Percentiles rank a stretch among this genome's conserved stretches.
These are phyloP conservation scores for Aporrectodea caliginosa DNA, from an alignment of 1,140 invertebrate species.

Conservation along the genomic window DNA sequence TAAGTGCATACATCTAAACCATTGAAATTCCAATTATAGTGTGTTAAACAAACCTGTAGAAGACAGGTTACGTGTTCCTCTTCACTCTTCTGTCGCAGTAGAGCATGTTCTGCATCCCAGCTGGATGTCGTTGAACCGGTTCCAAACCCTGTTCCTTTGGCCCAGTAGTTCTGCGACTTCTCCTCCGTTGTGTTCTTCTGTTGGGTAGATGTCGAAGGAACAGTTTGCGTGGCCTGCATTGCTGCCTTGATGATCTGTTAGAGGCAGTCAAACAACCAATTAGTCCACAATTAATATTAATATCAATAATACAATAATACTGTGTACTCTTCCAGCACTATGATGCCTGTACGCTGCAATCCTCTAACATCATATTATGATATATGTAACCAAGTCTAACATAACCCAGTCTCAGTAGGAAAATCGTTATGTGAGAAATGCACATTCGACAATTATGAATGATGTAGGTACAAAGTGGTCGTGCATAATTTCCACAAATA, in stretches of 20 bases:
- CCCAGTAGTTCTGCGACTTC: conserved; percentile 86
- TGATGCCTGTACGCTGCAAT: no score
- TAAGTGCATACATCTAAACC: background rate
- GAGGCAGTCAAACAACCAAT: no score
- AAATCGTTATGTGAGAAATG: no score
- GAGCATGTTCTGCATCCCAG: conserved; percentile 90
- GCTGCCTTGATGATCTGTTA: conserved; percentile 46
- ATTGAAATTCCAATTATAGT: background rate
- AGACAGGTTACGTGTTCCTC: conserved; percentile 87
- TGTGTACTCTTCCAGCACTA: no score
- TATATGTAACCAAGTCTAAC: no score
- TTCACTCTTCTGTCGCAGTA: conserved; percentile 80
- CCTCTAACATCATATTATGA: no score
- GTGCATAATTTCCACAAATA: no score
- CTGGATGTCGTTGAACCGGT: conserved; percentile 90
- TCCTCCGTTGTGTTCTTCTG: conserved; percentile 61
- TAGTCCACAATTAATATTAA: no score
- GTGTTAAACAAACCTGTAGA: conserved; percentile 57
- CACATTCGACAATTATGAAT: no score
- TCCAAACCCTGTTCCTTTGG: conserved; percentile 87
- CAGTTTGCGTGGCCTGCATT: conserved; percentile 39
- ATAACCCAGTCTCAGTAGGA: no score
- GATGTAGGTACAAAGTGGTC: no score
- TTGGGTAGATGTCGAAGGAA: conserved; percentile 28
- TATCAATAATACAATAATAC: no score